Conservation (phyloP, 2,797 vertebrate species). For the Poecilia gillii region DNA sequence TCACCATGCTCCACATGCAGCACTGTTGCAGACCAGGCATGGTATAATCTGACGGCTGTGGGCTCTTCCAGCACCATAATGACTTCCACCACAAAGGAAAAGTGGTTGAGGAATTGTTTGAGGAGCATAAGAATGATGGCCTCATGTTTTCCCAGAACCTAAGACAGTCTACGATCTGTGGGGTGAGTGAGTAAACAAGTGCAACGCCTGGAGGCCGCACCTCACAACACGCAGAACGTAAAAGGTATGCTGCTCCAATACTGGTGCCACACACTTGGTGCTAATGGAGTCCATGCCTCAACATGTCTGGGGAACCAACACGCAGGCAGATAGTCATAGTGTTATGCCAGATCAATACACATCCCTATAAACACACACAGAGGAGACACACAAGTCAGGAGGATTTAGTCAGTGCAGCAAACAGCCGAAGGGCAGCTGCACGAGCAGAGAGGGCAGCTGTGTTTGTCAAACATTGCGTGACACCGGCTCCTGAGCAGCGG, state of each 20-base stretch:
- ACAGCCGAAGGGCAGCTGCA: slow-evolving; percentile 59
- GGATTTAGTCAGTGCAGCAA: slow-evolving; percentile 44
- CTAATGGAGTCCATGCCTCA: background rate
- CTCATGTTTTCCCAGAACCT: background rate
- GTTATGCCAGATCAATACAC: background rate
- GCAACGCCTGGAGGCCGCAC: background rate
- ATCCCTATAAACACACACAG: slow-evolving; percentile 4
- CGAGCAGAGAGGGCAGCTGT: slow-evolving; percentile 77
- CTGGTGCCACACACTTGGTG: background rate
- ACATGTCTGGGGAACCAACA: background rate
- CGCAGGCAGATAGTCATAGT: background rate
- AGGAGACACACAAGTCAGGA: slow-evolving; percentile 19
- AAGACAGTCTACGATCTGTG: background rate
- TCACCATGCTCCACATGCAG: background rate
- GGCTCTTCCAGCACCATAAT: background rate
- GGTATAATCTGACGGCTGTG: background rate
- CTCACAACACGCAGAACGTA: background rate
- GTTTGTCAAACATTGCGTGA: slow-evolving; percentile 85
- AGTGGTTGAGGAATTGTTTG: background rate
- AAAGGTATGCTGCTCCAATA: background rate
- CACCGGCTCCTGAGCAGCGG: slow-evolving; percentile 73
- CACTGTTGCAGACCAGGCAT: background rate
- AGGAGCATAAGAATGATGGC: background rate
- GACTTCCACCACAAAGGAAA: background rate
- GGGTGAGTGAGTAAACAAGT: background rate